These are phyloP conservation scores for Agrotis segetum DNA, from an alignment of 2,888 invertebrate species.

Conservation along the genomic window DNA sequence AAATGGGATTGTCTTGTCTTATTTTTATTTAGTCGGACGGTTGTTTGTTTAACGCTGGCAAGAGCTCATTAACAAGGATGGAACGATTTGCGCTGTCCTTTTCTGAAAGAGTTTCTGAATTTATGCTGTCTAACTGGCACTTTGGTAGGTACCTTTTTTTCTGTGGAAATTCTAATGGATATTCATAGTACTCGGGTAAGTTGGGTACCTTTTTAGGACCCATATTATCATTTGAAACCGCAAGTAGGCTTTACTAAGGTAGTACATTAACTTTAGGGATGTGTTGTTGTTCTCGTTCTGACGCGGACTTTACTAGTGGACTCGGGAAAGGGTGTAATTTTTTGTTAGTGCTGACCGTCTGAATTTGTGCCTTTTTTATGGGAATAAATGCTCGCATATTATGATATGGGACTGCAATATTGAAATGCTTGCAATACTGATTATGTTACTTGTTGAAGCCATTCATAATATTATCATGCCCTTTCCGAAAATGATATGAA, in stretches of 20 bases:
- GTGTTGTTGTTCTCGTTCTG: neutral
- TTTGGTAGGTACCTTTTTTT: constrained; percentile 8
- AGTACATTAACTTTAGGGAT: neutral
- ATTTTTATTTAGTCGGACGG: constrained; percentile 33
- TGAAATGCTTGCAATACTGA: no score
- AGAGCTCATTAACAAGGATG: constrained; percentile 39
- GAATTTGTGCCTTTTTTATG: neutral
- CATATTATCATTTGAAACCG: neutral
- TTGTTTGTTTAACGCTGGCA: constrained; percentile 37
- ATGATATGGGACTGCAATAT: neutral
- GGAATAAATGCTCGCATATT: neutral
- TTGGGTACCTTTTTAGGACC: constrained; percentile 8
- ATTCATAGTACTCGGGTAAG: neutral
- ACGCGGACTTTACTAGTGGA: no score
- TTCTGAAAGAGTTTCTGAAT: constrained; percentile 39
- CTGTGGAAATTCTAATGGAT: constrained; percentile 22
- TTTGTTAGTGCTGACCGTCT: neutral
- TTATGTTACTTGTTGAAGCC: no score
- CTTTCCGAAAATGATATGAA: no score
- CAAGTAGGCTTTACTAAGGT: neutral
- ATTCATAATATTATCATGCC: no score
- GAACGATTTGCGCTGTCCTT: constrained; percentile 16
- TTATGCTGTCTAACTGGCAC: constrained; percentile 26
- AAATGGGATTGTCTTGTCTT: constrained; percentile 39
- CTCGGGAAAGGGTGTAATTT: no score